Evolutionary conservation across 2,797 vertebrate genomes (phyloP), one percentile per base, ranked within the genome.

Genomic region (Epinephelus awoara): DNA sequence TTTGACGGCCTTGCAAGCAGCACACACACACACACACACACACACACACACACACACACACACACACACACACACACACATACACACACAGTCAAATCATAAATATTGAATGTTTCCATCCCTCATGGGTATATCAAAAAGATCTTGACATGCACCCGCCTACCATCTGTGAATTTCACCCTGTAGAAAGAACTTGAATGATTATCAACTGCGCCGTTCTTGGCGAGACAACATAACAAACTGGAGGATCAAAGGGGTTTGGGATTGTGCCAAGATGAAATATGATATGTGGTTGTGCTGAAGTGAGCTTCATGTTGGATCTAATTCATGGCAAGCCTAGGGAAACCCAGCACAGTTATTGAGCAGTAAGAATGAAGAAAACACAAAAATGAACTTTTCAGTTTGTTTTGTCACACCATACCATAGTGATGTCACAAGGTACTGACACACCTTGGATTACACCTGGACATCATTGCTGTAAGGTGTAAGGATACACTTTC

Each of bases 211-310:
- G 61, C 6, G 10, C 19, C 18, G 19, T 67, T 80, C 38, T 79
- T 80, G 87, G 80, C 47, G 5, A 63, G 64, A 56, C 72, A 85
- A 79, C 72, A 67, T 57, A 77, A 79, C 68, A 91, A 83, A 75
- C 77, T 44, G 17, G 52, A 68, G 50, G 77, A 88, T 91, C 83
- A 88, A 89, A 89, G 75, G 42, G 21, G 52, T 73, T 42, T 63
- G 47, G n/a, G 68, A 72, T 52, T 29, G 40, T 17, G 73, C 75
- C 61, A 54, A 66, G 54, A 76, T 75, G 27, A 82, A 67, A 58
- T 72, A 15, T 70, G 77, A 85, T 69, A 44, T 25, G 64, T 40
- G 47, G 8, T 63, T 49, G 27, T 46, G 50, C 54, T 70, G 64
- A 64, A 67, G 58, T 27, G 52, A 72, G 68, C 13, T 58, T 70